Evolutionary conservation across 2,797 vertebrate species (phyloP).

Genomic region (Galago senegalensis): DNA sequence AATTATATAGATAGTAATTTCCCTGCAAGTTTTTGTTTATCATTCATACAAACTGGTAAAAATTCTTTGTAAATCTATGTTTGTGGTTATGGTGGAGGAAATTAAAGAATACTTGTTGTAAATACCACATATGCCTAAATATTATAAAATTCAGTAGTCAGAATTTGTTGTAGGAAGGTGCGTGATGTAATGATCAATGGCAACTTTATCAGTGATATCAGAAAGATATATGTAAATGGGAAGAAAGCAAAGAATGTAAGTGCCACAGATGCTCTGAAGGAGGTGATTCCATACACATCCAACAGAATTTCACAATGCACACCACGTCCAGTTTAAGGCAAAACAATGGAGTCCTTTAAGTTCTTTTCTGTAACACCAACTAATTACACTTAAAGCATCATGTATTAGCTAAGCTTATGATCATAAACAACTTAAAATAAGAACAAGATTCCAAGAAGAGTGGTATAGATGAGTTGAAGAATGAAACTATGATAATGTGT

Average conservation of each 20-base stretch:
- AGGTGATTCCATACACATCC: background rate
- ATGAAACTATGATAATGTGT: background rate
- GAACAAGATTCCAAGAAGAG: background rate
- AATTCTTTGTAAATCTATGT: background rate
- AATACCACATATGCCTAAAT: background rate
- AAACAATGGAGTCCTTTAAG: background rate
- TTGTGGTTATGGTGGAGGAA: background rate
- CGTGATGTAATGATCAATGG: background rate
- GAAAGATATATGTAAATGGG: background rate
- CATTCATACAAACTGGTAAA: background rate
- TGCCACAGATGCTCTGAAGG: background rate
- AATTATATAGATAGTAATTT: background rate
- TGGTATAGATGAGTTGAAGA: background rate
- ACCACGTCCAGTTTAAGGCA: background rate
- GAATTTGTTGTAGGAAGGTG: background rate
- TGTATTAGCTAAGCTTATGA: background rate
- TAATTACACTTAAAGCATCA: background rate
- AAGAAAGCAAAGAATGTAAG: conserved; percentile 21
- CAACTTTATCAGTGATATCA: background rate
- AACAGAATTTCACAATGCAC: background rate
- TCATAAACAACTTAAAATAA: background rate
- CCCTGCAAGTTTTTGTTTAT: background rate
- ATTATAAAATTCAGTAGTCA: background rate
- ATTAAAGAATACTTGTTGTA: background rate
- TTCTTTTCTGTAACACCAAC: background rate